A percentile compares a stretch with the other conserved stretches of the same genome.
These are phyloP conservation scores for Cephus nigrinus DNA, from an alignment of 2,888 invertebrate species.

Conservation along the genomic window DNA sequence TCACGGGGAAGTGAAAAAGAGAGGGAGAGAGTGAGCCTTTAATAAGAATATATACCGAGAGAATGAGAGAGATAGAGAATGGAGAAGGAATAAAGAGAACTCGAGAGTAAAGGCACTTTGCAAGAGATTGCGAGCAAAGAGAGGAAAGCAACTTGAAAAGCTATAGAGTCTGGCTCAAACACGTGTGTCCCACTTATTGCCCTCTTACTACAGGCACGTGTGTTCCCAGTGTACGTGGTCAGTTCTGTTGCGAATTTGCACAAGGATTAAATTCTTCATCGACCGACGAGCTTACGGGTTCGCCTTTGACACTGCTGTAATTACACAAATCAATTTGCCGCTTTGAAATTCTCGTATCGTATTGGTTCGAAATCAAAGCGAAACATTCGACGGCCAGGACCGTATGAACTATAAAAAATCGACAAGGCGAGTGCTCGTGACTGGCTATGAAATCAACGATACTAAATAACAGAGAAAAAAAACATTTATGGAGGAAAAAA, in stretches of 20 bases:
- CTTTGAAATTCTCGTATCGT: too few species aligned
- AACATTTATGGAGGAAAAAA: too few species aligned
- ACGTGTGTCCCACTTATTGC: conserved; percentile 2
- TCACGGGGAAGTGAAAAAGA: background rate
- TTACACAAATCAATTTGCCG: too few species aligned
- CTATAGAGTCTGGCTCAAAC: background rate
- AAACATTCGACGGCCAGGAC: too few species aligned
- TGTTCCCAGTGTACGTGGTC: background rate
- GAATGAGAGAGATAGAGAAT: background rate
- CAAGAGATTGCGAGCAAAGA: background rate
- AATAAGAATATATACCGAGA: background rate
- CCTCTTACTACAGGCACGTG: background rate
- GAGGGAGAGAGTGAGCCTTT: background rate
- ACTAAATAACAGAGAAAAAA: too few species aligned
- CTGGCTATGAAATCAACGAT: too few species aligned
- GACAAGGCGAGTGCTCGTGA: too few species aligned
- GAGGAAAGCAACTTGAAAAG: background rate
- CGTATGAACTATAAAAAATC: too few species aligned
- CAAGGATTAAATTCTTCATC: background rate
- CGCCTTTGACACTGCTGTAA: too few species aligned
- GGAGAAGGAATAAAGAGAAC: background rate
- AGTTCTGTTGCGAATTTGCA: background rate
- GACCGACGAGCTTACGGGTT: too few species aligned
- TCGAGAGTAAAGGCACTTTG: background rate
- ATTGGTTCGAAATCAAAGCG: too few species aligned